Evolutionary conservation across 1,140 invertebrate species (phyloP), one percentile per base, ranked within the genome.

Genomic region (Carposina sasakii): DNA sequence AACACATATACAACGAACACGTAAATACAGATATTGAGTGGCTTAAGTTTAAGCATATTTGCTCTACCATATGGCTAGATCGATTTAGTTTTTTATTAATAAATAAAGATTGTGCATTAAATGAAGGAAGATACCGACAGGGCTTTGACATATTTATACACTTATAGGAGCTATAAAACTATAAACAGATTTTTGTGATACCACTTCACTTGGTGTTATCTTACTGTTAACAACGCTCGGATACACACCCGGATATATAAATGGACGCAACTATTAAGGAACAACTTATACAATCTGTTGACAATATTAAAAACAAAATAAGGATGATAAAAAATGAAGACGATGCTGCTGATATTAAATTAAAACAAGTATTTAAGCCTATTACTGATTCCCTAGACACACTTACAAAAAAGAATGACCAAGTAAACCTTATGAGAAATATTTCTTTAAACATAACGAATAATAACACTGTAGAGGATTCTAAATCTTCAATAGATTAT

Each of bases 1-100:
- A 63, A 51, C 72, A 79, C 54, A 43, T 79, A 16, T 81, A 78
- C 53, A 56, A 75, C 52, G 72, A 81, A 64, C 63, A 75, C 53
- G 60, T 78, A 10, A 63, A 42, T 16, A 37, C 52, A 5, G 71
- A 72, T 51, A 72, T 75, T 61, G n/a, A 49, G 3, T 79, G 52
- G 60, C 33, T 61, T 19, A 13, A 64, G 45, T 76, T 75, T 62
- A 52, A 61, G 47, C 19, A 64, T 10, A 43, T 75, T 2, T 81
- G 72, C 57, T 45, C 48, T 6, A n/a, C 56, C 30, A 71, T 69
- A 51, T 75, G 67, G 67, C 44, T 49, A 17, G 28, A 63, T 24
- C 46, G 34, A 21, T 70, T 58, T 46, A 60, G 57, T 17, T 73
- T 69, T 52, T 26, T 70, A 31, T 46, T 62, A 19, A 71, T 77